phyloP scores from a whole-genome alignment of 2,113 vertebrate species.

The Sylvilagus bachmani region DNA sequence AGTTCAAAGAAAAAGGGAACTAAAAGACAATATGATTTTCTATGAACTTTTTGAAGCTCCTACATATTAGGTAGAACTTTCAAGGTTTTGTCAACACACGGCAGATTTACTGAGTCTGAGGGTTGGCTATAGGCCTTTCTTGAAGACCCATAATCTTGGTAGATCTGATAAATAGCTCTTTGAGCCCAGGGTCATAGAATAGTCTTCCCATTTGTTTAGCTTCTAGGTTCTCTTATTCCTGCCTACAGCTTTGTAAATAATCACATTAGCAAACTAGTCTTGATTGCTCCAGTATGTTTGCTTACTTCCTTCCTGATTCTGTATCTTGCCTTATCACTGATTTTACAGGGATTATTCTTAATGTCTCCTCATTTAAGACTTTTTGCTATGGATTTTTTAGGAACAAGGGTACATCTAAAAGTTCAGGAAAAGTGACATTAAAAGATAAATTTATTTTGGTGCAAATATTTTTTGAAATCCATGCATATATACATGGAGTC shows the following conservation, averaged over 20 bases:
- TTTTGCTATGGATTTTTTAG: slow-evolving; percentile 17
- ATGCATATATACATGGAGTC: too few species aligned
- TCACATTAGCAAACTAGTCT: neutral
- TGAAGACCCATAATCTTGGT: neutral
- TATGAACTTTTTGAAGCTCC: too few species aligned
- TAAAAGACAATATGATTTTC: too few species aligned
- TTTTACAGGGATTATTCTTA: slow-evolving; percentile 17
- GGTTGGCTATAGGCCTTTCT: neutral
- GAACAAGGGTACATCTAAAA: too few species aligned
- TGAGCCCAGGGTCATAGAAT: neutral
- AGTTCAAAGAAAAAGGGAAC: too few species aligned
- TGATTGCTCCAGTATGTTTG: neutral
- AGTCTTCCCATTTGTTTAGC: neutral
- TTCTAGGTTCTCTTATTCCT: neutral
- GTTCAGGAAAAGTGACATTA: too few species aligned
- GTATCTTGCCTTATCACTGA: neutral
- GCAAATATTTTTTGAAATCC: too few species aligned
- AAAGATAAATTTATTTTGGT: too few species aligned
- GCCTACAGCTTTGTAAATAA: neutral
- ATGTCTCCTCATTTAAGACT: neutral
- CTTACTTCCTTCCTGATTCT: neutral
- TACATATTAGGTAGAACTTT: neutral
- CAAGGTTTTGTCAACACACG: neutral
- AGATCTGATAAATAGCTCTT: neutral
- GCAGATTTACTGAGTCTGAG: neutral